Conservation (phyloP, 37 sponge, comb jelly and placozoan genomes). For the Theonella swinhoei region DNA sequence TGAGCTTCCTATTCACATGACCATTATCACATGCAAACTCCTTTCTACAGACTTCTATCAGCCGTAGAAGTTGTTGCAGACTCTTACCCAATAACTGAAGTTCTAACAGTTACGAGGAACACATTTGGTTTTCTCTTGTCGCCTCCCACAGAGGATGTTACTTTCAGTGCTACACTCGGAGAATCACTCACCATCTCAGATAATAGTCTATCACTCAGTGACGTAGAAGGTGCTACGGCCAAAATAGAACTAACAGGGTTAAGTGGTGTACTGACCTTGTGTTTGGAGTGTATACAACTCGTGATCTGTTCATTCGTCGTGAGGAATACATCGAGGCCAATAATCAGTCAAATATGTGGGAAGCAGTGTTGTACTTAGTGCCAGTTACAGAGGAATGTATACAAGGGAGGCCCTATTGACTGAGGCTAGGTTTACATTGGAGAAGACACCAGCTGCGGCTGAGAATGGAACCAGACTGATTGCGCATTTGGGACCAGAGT, state of each 20-base stretch:
- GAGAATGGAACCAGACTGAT: constrained; percentile 7
- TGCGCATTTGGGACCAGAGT: constrained; percentile 55
- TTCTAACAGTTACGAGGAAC: too few relatives aligned
- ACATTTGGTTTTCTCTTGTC: too few relatives aligned
- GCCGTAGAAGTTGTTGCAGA: too few relatives aligned
- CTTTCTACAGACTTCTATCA: too few relatives aligned
- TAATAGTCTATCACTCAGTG: too few relatives aligned
- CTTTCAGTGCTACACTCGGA: too few relatives aligned
- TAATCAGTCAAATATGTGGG: constrained; percentile 2
- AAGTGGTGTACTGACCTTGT: neutral
- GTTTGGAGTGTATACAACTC: constrained; percentile 14
- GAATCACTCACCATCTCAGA: too few relatives aligned
- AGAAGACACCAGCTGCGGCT: neutral
- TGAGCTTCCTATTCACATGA: too few relatives aligned
- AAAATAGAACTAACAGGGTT: neutral
- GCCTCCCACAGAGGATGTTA: too few relatives aligned
- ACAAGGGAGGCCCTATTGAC: neutral
- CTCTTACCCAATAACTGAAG: too few relatives aligned
- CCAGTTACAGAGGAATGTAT: constrained; percentile 16
- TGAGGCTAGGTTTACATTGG: neutral
- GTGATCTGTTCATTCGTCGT: constrained; percentile 26
- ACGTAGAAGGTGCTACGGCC: too few relatives aligned
- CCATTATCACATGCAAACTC: too few relatives aligned
- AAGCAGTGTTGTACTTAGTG: constrained; percentile 10
- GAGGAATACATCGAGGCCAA: neutral